Conservation (phyloP, 2,113 vertebrate species). For the Cynopterus brachyotis region DNA sequence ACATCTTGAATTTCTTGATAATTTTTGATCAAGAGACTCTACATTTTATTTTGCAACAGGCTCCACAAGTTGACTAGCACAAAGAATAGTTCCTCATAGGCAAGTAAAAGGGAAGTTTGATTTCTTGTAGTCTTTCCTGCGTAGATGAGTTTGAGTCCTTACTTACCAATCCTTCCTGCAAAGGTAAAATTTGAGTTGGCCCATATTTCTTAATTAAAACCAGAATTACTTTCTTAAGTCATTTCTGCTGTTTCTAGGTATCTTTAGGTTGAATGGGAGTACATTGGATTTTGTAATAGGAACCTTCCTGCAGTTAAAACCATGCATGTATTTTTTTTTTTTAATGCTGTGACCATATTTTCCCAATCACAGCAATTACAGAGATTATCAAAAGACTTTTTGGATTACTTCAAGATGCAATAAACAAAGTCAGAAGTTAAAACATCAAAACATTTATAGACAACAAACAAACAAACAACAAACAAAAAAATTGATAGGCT, state of each 20-base stretch:
- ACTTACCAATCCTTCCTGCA: neutral
- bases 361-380: neutral
- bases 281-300: neutral
- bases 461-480: neutral
- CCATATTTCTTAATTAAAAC: neutral
- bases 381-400: neutral
- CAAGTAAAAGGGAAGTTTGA: neutral
- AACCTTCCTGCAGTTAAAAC: neutral
- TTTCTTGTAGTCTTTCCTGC: neutral
- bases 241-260: neutral
- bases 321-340: neutral
- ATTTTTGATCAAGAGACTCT: neutral
- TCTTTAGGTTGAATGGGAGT: neutral
- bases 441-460: neutral
- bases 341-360: neutral
- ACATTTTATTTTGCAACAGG: neutral
- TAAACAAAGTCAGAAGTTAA: neutral
- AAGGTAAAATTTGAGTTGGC: neutral
- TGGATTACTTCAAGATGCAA: neutral
- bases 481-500: neutral
- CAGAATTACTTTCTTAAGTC: neutral
- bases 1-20: neutral
- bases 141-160: neutral
- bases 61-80: neutral
- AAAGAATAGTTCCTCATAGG: neutral